Base-by-base conservation (phyloP, 2,797 vertebrate genomes). In the Smutsia temminckii region DNA sequence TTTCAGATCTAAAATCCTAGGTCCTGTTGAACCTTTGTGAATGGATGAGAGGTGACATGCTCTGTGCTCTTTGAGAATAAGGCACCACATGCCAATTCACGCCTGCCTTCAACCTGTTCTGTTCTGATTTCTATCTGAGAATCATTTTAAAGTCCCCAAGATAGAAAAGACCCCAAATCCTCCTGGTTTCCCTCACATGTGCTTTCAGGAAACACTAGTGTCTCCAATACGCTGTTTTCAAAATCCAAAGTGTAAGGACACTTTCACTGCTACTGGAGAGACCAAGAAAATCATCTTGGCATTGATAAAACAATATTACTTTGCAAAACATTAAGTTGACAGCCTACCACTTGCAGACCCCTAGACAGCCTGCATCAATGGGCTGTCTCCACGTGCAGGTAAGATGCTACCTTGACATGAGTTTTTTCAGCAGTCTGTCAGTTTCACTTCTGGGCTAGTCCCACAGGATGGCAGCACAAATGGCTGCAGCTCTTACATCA, bases 291-390 rank as follows among this genome's bases (percentile, higher is more conserved):
- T 79, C 61, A 42, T 27, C 27, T 21, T 25, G 69, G 57, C 14
- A 3, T 78, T 23, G 69, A 91, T 20, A 13, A 2, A 53, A 53
- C 21, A 16, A 25, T 59, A 71, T 27, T 68, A 25, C n/a, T 25
- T 27, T 57, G 53, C n/a, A 32, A 34, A 37, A 59, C n/a, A n/a
- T 11, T 32, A 61, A 25, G 71, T 6, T 17, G 64, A 71, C 20
- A 12, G 81, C 51, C 37, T 25, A n/a, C 18, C 59, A 12, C 11
- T 0, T 3, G 27, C 0, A 16, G 72, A 66, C 23, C 40, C 59
- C 6, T 1, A 1, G 55, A 2, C 0, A 40, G 81, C 42, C 37
- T 2, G 32, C 5, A 0, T 10, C 2, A 4, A 6, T 55, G 2
- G 17, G 59, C 32, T 0, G 14, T 72, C 59, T 8, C n/a, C 12